Base-by-base conservation (phyloP, 2,888 invertebrate genomes). In the Buathra laborator region DNA sequence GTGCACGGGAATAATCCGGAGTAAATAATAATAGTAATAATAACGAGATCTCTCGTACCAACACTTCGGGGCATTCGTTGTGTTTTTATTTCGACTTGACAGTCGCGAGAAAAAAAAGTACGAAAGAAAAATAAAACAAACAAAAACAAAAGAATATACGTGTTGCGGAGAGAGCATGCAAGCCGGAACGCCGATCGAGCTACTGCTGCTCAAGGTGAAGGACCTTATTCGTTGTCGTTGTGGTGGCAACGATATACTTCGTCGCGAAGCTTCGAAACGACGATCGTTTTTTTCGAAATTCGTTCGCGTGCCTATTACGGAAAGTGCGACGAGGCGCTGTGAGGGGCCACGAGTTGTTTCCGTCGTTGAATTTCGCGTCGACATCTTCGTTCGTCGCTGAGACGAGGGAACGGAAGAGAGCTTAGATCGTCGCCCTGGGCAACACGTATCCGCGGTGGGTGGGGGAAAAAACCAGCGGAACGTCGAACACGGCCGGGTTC, bases 111-210 rank as follows among this genome's bases (percentile, higher is more conserved):
- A 16, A 53, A 53, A 16, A 19, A 14, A 53, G n/a, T n/a, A 10
- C 7, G 19, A 10, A 10, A 10, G 0, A 9, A 51, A n/a, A 53
- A 56, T 19, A 19, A 56, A 24, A 56, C 7, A 9, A 37, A 37
- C 19, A 53, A 4, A 53, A 53, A 53, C 16, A 10, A 7, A 16
- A 37, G n/a, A 70, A 51, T 2, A 16, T 53, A 70, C 12, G 48
- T 32, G 48, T 6, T 32, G 43, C 19, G 44, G n/a, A 16, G 32
- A 6, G 64, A 80, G 83, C 75, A 80, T 80, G 83, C 83, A 43
- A 83, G 56, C 81, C 62, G 67, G 70, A 76, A 68, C 48, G n/a
- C 24, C 67, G 32, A 19, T 62, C 2, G 37, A 84, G 12, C 56
- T n/a, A 51, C 44, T 81, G 12, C 56, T n/a, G 62, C 51, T 84